Base-by-base conservation (phyloP, 2,797 vertebrate species). In the Coregonus sp. region DNA sequence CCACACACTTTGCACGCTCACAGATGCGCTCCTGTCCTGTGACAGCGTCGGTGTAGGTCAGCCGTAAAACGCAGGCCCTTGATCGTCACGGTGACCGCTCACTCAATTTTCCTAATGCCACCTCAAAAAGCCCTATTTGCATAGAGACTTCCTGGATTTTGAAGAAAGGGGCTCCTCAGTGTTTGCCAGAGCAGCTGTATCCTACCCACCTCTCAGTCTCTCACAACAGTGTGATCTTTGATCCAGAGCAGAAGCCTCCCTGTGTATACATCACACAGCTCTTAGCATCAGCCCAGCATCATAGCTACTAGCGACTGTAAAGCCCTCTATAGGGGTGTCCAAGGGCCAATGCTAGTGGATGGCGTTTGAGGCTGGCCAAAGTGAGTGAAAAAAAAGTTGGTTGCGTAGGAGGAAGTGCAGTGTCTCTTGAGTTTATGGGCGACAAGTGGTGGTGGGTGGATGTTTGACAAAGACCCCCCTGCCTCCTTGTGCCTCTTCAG, bases 181-280 rank as follows among this genome's bases (percentile, higher is more conserved):
- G 82, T 89, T 88, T 90, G 86, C 89, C 86, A 88, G 76, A 82
- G 88, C 90, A 90, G 90, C 91, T 92, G 89, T 82, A 79, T 75
- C 86, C 75, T 78, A 72, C 69, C 61, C 82, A 81, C 31, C 31
- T 14, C 56, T 20, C 83, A 76, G 75, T 68, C 15, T 40, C 80
- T 70, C 70, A 31, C 73, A 73, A 31, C 80, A 70, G 51, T 40
- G 6, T 83, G 84, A 86, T 84, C 80, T 47, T 47, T 47, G 40
- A 47, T 47, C 40, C 80, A 76, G 79, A 84, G 81, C 77, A 81
- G 78, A 80, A 68, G 75, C 70, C 73, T 77, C 25, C 75, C 74
- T 71, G 81, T 86, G 81, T 80, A 83, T 50, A 70, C 78, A 20
- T 71, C 80, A 86, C 20, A 75, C 50, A n/a, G 5, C 66, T 33